A percentile compares a stretch with the other conserved stretches of the same genome.
phyloP scores from a whole-genome alignment of 2,113 vertebrate species.

The Nannospalax galili region DNA sequence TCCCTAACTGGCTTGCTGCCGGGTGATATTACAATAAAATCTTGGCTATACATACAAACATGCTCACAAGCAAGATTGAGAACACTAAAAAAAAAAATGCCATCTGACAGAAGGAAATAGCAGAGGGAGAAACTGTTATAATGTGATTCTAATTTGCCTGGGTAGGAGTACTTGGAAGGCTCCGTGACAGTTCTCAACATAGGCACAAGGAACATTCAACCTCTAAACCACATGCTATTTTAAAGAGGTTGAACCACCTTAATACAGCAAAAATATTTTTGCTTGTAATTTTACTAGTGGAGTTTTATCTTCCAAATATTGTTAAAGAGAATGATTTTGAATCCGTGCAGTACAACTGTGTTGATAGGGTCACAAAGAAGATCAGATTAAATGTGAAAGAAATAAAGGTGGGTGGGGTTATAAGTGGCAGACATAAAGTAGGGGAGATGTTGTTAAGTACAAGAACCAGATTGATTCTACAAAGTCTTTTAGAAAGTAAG shows the following conservation, averaged over 20 bases:
- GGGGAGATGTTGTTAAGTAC: not conserved
- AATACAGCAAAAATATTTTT: not conserved
- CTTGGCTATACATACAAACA: not conserved
- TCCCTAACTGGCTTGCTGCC: not conserved
- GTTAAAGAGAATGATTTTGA: not conserved
- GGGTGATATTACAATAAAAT: not conserved
- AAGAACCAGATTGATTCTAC: not conserved
- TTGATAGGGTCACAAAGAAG: slow-evolving; percentile 10
- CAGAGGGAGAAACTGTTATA: not conserved
- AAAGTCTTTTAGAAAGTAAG: not conserved
- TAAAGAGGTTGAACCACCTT: not conserved
- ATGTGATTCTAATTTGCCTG: not conserved
- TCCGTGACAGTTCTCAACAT: no score
- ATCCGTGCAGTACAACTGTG: not conserved
- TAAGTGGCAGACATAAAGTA: not conserved
- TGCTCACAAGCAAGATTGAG: not conserved
- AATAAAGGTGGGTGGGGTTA: not conserved
- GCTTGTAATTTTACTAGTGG: not conserved
- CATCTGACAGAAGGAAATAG: not conserved
- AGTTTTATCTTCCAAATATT: not conserved
- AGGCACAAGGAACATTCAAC: not conserved
- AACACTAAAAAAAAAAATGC: not conserved
- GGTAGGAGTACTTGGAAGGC: not conserved
- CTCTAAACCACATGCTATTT: not conserved
- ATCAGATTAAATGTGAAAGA: not conserved